Evolutionary conservation across 2,113 vertebrate species (phyloP).

Genomic region (Perca flavescens): DNA sequence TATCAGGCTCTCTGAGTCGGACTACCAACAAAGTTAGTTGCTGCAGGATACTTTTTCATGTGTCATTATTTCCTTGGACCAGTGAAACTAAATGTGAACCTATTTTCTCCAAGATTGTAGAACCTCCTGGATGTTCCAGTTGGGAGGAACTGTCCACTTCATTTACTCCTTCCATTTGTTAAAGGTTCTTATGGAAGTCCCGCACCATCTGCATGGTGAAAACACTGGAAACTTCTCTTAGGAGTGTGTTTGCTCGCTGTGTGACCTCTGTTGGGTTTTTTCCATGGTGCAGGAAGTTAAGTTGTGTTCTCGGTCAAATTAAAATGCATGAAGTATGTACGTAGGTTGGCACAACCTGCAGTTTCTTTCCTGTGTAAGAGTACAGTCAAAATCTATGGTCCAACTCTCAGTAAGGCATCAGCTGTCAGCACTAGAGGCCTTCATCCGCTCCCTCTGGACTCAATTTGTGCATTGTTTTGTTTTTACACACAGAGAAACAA

Average conservation of each 20-base stretch:
- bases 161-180: conserved; percentile 76
- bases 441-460: conserved; percentile 49
- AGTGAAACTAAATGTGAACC: conserved; percentile 68
- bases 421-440: conserved; percentile 42
- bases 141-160: conserved; percentile 73
- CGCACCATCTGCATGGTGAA: conserved; percentile 70
- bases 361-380: not conserved
- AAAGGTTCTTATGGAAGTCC: conserved; percentile 68
- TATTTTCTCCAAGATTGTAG: conserved; percentile 65
- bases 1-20: conserved; percentile 36
- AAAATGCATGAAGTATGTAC: not conserved
- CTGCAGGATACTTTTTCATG: conserved; percentile 54
- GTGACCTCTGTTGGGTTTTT: conserved; percentile 36
- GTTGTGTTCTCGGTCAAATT: not conserved
- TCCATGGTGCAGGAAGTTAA: not conserved
- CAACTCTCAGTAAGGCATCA: conserved; percentile 43
- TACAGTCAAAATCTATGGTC: conserved; percentile 10
- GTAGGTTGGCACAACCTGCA: not conserved
- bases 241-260: conserved; percentile 21
- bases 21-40: conserved; percentile 49
- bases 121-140: conserved; percentile 68
- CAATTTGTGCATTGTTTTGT: conserved; percentile 52
- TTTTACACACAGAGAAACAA: conserved; percentile 2
- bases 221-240: conserved; percentile 54
- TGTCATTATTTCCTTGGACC: conserved; percentile 68